A percentile compares a stretch with the other conserved stretches of the same genome.
Conservation (phyloP, 1,140 invertebrate genomes). For the Proales similis region DNA sequence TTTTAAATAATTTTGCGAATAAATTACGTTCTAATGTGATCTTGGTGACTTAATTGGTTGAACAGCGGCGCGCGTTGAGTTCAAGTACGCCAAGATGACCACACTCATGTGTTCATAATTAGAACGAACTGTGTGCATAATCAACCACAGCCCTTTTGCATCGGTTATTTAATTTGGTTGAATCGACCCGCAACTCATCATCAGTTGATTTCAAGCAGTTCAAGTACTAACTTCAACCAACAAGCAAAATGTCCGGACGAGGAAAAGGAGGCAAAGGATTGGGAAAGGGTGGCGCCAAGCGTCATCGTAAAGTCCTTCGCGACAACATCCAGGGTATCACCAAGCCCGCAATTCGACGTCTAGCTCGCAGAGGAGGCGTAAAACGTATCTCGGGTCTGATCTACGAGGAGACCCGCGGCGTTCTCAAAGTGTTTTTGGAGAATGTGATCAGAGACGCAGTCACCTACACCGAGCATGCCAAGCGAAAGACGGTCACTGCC, state of each 20-base stretch:
- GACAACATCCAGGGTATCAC: conserved; percentile 71
- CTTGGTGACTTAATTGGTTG: no score
- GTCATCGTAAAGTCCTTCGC: conserved; percentile 53
- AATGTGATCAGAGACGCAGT: conserved; percentile 37
- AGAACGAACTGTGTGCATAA: no score
- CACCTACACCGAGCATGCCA: conserved; percentile 20
- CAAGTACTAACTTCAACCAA: no score
- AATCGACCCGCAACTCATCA: no score
- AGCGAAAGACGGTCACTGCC: conserved; percentile 37
- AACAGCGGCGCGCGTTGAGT: no score
- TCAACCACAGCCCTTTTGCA: no score
- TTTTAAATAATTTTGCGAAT: no score
- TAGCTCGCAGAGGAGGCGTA: conserved; percentile 67
- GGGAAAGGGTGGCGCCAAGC: conserved; percentile 48
- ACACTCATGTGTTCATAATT: no score
- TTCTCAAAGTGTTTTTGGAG: conserved; percentile 37
- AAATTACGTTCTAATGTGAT: no score
- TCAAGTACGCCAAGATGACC: no score
- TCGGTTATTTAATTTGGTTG: no score
- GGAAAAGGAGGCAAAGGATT: conserved; percentile 48
- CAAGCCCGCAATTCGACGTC: conserved; percentile 61
- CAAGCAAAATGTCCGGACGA: conserved; percentile 43
- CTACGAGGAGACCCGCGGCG: conserved; percentile 31
- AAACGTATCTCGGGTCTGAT: conserved; percentile 65
- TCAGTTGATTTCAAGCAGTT: no score